Evolutionary conservation across 2,888 invertebrate genomes (phyloP).

Genomic region (Eilema griseolum): DNA sequence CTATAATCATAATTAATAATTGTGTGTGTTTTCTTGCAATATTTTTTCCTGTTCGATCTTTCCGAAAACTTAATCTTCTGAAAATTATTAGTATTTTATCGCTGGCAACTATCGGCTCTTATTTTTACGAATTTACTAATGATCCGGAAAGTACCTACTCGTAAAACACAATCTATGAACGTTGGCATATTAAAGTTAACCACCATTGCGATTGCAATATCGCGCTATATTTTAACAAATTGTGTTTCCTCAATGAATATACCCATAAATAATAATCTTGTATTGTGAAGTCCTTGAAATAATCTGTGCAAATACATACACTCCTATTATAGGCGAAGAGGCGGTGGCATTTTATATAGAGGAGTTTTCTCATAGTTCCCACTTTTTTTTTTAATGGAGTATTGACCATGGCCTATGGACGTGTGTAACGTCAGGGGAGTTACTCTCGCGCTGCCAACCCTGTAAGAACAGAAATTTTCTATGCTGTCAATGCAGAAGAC

Average conservation of each 20-base stretch:
- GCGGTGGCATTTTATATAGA: background rate
- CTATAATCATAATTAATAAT: too few species aligned
- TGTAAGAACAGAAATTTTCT: too few species aligned
- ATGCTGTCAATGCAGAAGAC: too few species aligned
- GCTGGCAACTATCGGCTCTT: background rate
- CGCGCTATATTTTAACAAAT: constrained; percentile 21
- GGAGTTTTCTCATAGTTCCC: background rate
- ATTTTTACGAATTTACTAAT: background rate
- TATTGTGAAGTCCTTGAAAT: constrained; percentile 25
- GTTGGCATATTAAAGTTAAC: background rate
- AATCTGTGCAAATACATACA: constrained; percentile 3
- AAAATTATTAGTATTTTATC: background rate
- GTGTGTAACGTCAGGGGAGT: too few species aligned
- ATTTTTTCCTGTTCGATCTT: background rate
- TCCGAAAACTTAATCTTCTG: background rate
- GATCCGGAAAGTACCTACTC: background rate
- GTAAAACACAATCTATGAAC: background rate
- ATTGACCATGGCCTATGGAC: too few species aligned
- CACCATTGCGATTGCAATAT: background rate
- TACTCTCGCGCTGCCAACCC: too few species aligned
- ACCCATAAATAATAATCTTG: constrained; percentile 39
- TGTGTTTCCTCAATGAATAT: constrained; percentile 35
- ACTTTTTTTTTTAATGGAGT: too few species aligned
- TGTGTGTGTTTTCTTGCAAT: background rate
- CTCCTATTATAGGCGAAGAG: constrained; percentile 6